These are phyloP conservation scores for Oreocharis arfaki DNA, from an alignment of 2,113 vertebrate genomes.

Conservation along the genomic window DNA sequence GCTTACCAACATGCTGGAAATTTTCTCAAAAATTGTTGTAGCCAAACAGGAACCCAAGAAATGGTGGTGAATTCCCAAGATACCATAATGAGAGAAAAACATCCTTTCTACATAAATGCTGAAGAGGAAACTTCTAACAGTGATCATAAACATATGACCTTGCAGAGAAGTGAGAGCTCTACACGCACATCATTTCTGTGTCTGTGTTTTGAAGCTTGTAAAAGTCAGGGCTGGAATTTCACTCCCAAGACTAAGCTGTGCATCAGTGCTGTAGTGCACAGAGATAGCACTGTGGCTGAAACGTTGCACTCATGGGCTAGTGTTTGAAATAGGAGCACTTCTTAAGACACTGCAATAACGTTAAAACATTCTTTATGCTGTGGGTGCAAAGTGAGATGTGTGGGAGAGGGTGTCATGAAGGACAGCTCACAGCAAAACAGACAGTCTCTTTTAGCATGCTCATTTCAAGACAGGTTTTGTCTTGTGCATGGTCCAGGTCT, in stretches of 20 bases:
- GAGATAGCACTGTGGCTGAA: neutral
- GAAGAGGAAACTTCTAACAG: neutral
- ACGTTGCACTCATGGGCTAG: fast-evolving
- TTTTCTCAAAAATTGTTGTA: neutral
- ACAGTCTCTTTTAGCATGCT: neutral
- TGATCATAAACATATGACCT: neutral
- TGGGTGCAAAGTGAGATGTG: neutral
- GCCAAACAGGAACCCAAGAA: neutral
- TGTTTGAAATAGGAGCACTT: neutral
- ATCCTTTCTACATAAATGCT: neutral
- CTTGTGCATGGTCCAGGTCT: neutral
- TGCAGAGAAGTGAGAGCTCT: neutral
- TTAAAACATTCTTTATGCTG: neutral
- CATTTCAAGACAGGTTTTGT: neutral
- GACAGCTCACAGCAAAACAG: neutral
- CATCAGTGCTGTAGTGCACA: neutral
- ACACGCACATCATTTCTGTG: neutral
- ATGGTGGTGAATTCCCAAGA: neutral
- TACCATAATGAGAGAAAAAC: neutral
- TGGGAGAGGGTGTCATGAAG: neutral
- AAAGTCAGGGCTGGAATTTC: neutral
- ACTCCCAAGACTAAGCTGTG: neutral
- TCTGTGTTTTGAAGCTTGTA: neutral
- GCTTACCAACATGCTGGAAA: neutral
- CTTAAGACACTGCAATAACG: neutral